A percentile compares a stretch with the other conserved stretches of the same genome.
These are phyloP conservation scores for Drosophila tristis DNA, from an alignment of 1,140 invertebrate genomes.

Conservation along the genomic window DNA sequence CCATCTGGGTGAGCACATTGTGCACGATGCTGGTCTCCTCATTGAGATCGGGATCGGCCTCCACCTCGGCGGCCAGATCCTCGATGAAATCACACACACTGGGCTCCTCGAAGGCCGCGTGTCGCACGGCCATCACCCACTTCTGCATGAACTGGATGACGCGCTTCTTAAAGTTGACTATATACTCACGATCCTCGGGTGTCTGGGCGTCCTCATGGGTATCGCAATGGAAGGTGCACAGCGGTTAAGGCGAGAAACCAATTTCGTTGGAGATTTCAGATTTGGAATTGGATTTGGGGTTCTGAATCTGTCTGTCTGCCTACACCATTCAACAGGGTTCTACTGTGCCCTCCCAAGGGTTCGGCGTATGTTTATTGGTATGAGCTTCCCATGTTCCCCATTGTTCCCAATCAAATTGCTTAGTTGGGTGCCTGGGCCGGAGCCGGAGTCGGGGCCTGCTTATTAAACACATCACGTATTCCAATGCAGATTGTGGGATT, in stretches of 20 bases:
- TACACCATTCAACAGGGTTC: constrained; percentile 13
- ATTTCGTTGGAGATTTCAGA: constrained; percentile 12
- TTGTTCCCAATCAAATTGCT: constrained; percentile 4
- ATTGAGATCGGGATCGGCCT: constrained; percentile 87
- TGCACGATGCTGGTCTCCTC: constrained; percentile 89
- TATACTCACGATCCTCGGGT: constrained; percentile 89
- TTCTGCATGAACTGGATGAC: constrained; percentile 92
- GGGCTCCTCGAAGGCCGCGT: constrained; percentile 91
- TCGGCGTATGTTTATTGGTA: constrained; percentile 32
- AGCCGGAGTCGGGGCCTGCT: constrained; percentile 24
- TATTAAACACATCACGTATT: constrained; percentile 78
- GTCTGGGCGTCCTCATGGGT: constrained; percentile 75
- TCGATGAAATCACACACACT: constrained; percentile 90
- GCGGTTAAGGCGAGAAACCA: constrained; percentile 84
- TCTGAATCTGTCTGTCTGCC: neutral
- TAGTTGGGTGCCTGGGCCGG: too few species aligned
- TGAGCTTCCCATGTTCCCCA: neutral
- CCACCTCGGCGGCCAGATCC: constrained; percentile 89
- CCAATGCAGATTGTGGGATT: constrained; percentile 78
- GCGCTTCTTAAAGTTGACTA: constrained; percentile 89
- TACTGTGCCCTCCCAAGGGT: too few species aligned
- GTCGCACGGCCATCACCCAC: constrained; percentile 90
- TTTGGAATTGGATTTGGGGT: constrained; percentile 18
- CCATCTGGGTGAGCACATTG: constrained; percentile 87
- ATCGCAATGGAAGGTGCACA: constrained; percentile 83